Conservation (phyloP, 1,140 invertebrate species). For the Agraylea sexmaculata region DNA sequence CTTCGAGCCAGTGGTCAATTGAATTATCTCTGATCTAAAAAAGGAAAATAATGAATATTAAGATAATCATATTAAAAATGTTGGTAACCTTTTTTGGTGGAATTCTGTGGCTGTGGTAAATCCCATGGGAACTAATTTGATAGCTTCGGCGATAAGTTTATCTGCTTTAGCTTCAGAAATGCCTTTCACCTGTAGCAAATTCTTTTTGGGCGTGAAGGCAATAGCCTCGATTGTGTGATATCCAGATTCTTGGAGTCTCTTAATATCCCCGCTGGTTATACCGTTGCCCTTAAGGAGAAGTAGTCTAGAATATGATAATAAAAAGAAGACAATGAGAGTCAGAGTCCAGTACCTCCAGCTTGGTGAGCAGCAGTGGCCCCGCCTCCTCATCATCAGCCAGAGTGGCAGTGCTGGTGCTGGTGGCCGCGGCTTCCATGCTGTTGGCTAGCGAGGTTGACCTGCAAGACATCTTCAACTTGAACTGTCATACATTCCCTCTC, state of each 20-base stretch:
- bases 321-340: constrained; percentile 4
- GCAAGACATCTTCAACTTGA: too few relatives aligned
- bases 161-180: constrained; percentile 97
- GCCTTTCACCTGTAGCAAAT: constrained; percentile 83
- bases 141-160: constrained; percentile 84
- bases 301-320: constrained; percentile 6
- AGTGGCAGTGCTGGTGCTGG: constrained; percentile 33
- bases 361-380: constrained; percentile 46
- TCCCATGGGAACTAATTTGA: constrained; percentile 91
- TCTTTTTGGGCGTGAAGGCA: constrained; percentile 89
- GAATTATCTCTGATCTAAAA: constrained; percentile 66
- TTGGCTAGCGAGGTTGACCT: constrained; percentile 1
- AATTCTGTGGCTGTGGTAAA: constrained; percentile 96
- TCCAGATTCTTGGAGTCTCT: constrained; percentile 87
- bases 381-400: constrained; percentile 42
- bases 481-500: constrained; percentile 11
- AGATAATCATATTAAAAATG: too few relatives aligned
- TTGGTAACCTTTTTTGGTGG: constrained; percentile 69
- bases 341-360: constrained; percentile 45
- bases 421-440: constrained; percentile 25
- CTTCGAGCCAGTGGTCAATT: constrained; percentile 84
- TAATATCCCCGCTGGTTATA: constrained; percentile 81
- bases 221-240: constrained; percentile 92
- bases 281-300: constrained; percentile 56
- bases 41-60: constrained; percentile 17